Conservation (phyloP, 2,113 vertebrate genomes). For the Tetrao urogallus region DNA sequence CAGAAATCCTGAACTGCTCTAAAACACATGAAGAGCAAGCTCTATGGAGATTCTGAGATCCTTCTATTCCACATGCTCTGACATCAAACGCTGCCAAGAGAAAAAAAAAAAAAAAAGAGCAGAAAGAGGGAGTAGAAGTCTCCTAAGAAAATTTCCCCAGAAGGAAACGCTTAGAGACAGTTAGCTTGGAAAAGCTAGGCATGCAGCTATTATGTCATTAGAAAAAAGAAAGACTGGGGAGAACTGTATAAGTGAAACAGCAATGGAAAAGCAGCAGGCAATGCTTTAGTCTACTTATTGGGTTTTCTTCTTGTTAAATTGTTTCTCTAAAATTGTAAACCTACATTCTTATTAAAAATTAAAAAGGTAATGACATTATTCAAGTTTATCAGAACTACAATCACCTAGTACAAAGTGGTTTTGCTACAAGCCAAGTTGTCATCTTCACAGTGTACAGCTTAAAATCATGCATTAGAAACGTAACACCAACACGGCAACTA, state of each 20-base stretch:
- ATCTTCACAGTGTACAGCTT: neutral
- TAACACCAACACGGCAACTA: neutral
- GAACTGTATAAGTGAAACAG: neutral
- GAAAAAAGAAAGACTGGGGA: constrained; percentile 24
- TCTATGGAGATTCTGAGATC: neutral
- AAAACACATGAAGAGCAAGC: neutral
- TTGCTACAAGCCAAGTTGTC: neutral
- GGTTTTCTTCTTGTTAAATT: neutral
- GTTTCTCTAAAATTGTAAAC: neutral
- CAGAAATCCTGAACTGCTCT: neutral
- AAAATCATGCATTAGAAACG: constrained; percentile 37
- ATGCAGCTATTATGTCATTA: neutral
- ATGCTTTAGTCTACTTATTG: neutral
- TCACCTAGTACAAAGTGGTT: neutral
- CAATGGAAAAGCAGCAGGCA: constrained; percentile 21
- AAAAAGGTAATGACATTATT: neutral
- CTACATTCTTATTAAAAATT: neutral
- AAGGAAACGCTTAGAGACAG: neutral
- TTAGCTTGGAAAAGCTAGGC: neutral
- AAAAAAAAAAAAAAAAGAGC: neutral
- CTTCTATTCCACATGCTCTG: constrained; percentile 33
- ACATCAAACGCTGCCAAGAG: neutral
- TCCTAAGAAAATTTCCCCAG: neutral
- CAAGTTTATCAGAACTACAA: neutral
- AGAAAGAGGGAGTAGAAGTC: neutral